Evolutionary conservation across 2,797 vertebrate genomes (phyloP), one percentile per base, ranked within the genome.

Genomic region (Amazona ochrocephala): DNA sequence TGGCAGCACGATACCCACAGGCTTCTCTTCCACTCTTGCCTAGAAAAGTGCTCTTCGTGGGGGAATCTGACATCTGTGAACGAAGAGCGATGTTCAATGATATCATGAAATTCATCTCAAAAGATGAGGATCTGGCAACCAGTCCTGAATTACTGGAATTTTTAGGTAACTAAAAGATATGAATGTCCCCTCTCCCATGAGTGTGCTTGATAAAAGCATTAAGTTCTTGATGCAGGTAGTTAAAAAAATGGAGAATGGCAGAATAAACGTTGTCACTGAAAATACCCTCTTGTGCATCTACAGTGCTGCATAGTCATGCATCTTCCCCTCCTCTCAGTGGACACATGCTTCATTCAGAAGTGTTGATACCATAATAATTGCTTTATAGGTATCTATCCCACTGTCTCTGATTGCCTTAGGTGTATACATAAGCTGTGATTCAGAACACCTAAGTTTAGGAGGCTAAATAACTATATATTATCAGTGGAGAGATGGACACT

Each of bases 21-120:
- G 79, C 96, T 81, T 89, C 95, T 79, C 96, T 99, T 65, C 98
- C 98, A 5, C 95, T 97, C 0, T 97, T 99, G 86, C 98, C 98
- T 26, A 97, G 98, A 58, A 99, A 99, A 96, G 97, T 98, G 65
- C 94, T 99, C 68, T 98, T 99, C 4, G 98, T 98, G 13, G 98
- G 98, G 11, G 98, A 99, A 79, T 94, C 98, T 7, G 98, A 98
- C 93, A 98, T 99, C 93, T 97, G 95, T 70, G 98, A 98, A 62
- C 96, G 98, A 72, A 97, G 98, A 96, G 65, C 85, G 5, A 81
- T 95, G 51, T 99, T 99, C 90, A 97, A 98, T 34, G 98, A 98
- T 42, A 98, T 99, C 5, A 97, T 98, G 94, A 98, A 98, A 91
- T 97, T 95, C 74, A 92, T 99, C 81, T 96, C 98, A 39, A 98